These are phyloP conservation scores for Acanthococcus lagerstroemiae DNA, from an alignment of 2,888 invertebrate genomes.

Conservation along the genomic window DNA sequence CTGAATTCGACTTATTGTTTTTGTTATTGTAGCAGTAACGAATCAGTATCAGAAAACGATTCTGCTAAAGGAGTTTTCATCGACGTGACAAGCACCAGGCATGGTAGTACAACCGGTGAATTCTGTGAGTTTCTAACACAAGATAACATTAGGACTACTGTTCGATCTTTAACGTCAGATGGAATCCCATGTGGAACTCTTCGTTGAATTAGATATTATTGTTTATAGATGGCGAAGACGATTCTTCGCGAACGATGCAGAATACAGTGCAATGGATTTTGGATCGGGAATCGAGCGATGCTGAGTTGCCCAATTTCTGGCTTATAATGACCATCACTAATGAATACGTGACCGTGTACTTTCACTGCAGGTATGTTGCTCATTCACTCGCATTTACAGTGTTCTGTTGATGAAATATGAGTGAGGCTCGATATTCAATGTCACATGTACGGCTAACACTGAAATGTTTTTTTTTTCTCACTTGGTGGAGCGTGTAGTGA, in stretches of 20 bases:
- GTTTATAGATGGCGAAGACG: constrained; percentile 12
- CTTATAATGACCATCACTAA: constrained; percentile 52
- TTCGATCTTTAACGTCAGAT: no score
- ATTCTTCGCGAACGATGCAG: constrained; percentile 11
- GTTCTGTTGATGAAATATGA: no score
- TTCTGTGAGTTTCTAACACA: no score
- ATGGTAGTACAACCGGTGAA: constrained; percentile 14
- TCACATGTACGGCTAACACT: no score
- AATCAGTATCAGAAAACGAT: constrained; percentile 13
- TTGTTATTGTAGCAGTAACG: constrained; percentile 16
- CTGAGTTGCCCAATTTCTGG: constrained; percentile 57
- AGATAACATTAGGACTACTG: no score
- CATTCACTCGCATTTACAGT: no score
- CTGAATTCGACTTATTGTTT: not conserved
- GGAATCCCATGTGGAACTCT: no score
- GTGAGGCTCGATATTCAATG: no score
- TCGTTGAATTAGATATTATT: no score
- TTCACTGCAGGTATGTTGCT: constrained; percentile 55
- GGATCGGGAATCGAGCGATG: constrained; percentile 13
- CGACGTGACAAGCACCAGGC: not conserved
- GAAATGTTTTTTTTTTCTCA: no score
- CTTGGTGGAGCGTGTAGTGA: no score
- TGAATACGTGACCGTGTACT: constrained; percentile 53
- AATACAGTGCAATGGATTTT: constrained; percentile 23
- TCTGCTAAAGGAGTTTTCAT: not conserved